A percentile compares a stretch with the other conserved stretches of the same genome.
phyloP scores from a whole-genome alignment of 2,113 vertebrate species.

The Oostethus manadensis region DNA sequence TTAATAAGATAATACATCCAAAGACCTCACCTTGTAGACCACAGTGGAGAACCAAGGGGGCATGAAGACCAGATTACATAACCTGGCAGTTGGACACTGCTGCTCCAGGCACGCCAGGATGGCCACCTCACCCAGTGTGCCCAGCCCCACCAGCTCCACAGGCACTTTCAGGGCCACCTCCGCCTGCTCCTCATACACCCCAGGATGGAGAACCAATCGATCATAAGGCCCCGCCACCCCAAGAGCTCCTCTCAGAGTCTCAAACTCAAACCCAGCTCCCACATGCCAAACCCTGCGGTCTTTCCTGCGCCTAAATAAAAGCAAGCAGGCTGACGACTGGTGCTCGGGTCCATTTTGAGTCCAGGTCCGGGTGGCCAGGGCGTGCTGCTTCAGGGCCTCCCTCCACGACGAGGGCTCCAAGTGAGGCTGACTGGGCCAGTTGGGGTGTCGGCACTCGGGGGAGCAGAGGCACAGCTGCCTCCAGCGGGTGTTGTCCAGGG shows the following conservation, averaged over 20 bases:
- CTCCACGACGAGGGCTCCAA: slow-evolving; percentile 80
- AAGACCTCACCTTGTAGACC: slow-evolving; percentile 80
- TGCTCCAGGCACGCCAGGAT: slow-evolving; percentile 83
- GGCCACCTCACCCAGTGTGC: slow-evolving; percentile 75
- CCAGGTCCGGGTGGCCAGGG: slow-evolving; percentile 80
- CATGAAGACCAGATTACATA: slow-evolving; percentile 85
- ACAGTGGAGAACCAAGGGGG: slow-evolving; percentile 82
- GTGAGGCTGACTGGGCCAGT: slow-evolving; percentile 80
- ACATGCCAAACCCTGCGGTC: slow-evolving; percentile 75
- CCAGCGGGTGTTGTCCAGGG: slow-evolving; percentile 87
- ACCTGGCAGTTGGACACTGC: slow-evolving; percentile 79
- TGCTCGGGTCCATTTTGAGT: slow-evolving; percentile 74
- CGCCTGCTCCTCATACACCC: slow-evolving; percentile 81
- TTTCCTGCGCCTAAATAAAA: slow-evolving; percentile 76
- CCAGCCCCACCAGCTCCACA: slow-evolving; percentile 79
- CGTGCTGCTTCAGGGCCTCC: slow-evolving; percentile 81
- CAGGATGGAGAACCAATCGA: slow-evolving; percentile 75
- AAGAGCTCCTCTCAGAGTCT: slow-evolving; percentile 78
- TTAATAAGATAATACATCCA: too few species aligned
- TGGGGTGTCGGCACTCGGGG: slow-evolving; percentile 80
- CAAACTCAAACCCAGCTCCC: slow-evolving; percentile 69
- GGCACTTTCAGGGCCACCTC: slow-evolving; percentile 82
- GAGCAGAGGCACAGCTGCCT: slow-evolving; percentile 81
- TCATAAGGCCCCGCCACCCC: slow-evolving; percentile 75
- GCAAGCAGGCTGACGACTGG: slow-evolving; percentile 78